phyloP scores from a whole-genome alignment of 2,113 vertebrate species.

The Peromyscus leucopus region DNA sequence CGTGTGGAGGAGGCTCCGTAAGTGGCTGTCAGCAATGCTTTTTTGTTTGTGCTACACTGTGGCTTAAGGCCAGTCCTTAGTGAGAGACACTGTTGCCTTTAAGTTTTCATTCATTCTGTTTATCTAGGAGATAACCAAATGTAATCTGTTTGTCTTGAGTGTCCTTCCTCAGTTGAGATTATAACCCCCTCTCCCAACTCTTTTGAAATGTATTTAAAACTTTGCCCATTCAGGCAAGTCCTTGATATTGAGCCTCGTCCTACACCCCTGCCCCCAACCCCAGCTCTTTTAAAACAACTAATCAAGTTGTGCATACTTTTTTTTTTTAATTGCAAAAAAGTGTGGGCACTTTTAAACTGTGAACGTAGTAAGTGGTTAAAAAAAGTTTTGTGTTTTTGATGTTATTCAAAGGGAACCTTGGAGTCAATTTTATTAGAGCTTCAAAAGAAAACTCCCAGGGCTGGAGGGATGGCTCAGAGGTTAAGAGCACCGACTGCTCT shows the following conservation, averaged over 20 bases:
- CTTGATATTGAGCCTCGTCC: neutral
- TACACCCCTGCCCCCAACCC: too few species aligned
- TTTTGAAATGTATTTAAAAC: neutral
- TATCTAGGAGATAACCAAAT: neutral
- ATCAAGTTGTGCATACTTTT: neutral
- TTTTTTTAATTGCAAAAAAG: neutral
- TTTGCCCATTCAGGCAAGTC: neutral
- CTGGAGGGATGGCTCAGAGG: too few species aligned
- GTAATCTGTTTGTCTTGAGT: slow-evolving; percentile 32
- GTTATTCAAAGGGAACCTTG: neutral
- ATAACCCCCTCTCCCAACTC: neutral
- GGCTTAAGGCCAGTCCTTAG: neutral
- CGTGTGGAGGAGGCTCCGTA: neutral
- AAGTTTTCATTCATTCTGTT: neutral
- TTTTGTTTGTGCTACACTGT: neutral
- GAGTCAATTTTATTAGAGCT: neutral
- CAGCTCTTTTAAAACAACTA: neutral
- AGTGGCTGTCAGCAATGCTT: neutral
- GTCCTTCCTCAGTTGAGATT: neutral
- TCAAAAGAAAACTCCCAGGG: neutral
- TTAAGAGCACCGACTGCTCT: too few species aligned
- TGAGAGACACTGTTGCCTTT: slow-evolving; percentile 20
- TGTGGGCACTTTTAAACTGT: neutral
- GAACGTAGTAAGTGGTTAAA: slow-evolving; percentile 19
- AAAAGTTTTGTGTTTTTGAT: neutral